Conservation (phyloP, 2,888 invertebrate genomes). For the Himalopsyche japonica region DNA sequence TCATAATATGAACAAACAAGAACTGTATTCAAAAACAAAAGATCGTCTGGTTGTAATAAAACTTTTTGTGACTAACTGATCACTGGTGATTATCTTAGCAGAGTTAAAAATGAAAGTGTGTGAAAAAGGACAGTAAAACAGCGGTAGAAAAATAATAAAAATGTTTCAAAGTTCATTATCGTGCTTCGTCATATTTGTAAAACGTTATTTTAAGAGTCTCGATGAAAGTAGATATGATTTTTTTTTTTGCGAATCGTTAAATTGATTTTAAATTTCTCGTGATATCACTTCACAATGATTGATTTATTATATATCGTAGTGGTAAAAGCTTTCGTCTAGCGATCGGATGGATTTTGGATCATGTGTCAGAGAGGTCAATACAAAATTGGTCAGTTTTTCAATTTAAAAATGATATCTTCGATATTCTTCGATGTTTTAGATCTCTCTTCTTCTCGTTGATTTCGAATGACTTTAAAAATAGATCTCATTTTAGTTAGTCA, state of each 20-base stretch:
- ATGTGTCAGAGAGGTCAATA: no score
- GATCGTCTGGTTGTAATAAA: not conserved
- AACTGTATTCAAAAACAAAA: not conserved
- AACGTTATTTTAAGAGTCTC: not conserved
- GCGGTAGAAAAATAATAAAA: not conserved
- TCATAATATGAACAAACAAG: no score
- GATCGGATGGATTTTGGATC: no score
- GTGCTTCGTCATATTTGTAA: not conserved
- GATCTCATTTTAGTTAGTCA: no score
- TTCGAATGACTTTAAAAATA: no score
- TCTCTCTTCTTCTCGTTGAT: no score
- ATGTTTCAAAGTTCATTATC: not conserved
- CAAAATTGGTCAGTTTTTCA: no score
- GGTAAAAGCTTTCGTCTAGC: no score
- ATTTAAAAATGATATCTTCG: no score
- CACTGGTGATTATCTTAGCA: not conserved
- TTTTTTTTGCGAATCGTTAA: not conserved
- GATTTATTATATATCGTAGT: no score
- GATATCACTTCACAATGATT: no score
- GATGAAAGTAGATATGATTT: not conserved
- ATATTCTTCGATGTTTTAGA: no score
- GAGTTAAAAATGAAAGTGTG: conserved; percentile 19
- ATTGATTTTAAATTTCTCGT: not conserved
- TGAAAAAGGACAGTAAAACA: not conserved
- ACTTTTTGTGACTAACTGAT: not conserved